Conservation (phyloP, 1,140 invertebrate genomes). For the Ceratina calcarata region DNA sequence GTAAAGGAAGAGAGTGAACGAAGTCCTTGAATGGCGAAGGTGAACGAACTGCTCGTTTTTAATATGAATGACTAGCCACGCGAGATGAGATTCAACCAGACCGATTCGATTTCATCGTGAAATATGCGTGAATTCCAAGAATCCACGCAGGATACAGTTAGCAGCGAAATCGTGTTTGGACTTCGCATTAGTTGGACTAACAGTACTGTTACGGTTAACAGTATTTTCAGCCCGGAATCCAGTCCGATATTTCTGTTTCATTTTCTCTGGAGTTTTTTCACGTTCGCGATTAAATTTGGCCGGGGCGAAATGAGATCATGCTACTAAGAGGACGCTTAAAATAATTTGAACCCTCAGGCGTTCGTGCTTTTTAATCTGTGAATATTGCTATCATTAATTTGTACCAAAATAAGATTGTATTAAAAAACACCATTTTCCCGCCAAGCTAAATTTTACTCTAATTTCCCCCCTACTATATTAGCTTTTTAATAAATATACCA, state of each 20-base stretch:
- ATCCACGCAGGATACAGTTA: constrained; percentile 4
- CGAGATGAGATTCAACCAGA: not conserved
- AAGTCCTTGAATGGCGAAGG: constrained; percentile 1
- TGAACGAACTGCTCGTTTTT: not conserved
- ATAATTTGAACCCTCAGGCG: not conserved
- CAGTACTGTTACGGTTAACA: no score
- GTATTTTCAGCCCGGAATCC: not conserved
- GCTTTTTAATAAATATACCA: no score
- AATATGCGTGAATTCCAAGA: constrained; percentile 12
- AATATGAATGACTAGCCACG: not conserved
- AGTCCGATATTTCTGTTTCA: not conserved
- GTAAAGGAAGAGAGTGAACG: not conserved
- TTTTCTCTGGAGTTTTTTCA: not conserved
- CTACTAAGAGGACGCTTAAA: not conserved
- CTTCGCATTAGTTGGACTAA: not conserved
- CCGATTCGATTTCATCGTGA: constrained; percentile 2
- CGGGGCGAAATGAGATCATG: not conserved
- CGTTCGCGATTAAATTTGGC: not conserved
- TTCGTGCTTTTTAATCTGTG: no score
- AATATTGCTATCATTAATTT: no score
- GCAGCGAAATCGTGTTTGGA: not conserved
- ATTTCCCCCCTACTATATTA: no score
- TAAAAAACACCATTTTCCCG: no score
- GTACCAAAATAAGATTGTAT: no score
- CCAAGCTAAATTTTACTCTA: no score